A percentile compares a stretch with the other conserved stretches of the same genome.
These are phyloP conservation scores for Pemphigus obesinymphae DNA, from an alignment of 1,140 invertebrate genomes.

Conservation along the genomic window DNA sequence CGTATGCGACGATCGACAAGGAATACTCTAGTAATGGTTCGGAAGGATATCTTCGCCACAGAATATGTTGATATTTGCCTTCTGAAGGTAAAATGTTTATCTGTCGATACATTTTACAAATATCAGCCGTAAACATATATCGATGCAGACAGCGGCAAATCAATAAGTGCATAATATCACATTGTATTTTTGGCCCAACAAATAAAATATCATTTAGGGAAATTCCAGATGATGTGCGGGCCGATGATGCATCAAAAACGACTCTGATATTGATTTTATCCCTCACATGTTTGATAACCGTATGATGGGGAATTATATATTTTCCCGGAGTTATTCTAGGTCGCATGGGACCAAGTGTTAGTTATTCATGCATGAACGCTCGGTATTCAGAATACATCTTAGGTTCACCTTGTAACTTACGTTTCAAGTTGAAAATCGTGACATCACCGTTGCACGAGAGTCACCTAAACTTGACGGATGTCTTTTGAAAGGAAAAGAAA, in stretches of 20 bases:
- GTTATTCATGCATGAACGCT: too few species aligned
- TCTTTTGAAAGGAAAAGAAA: too few species aligned
- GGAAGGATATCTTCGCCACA: constrained; percentile 46
- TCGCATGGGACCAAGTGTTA: too few species aligned
- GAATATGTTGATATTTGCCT: constrained; percentile 48
- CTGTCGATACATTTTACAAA: too few species aligned
- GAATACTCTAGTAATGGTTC: constrained; percentile 41
- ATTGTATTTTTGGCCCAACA: constrained; percentile 48
- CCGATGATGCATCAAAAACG: constrained; percentile 50
- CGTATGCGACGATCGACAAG: constrained; percentile 43
- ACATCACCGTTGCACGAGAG: constrained; percentile 41
- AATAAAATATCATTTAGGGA: too few species aligned
- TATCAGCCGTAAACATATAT: too few species aligned
- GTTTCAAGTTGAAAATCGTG: constrained; percentile 45
- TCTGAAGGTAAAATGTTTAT: constrained; percentile 47
- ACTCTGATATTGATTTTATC: constrained; percentile 47
- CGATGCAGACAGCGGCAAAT: too few species aligned
- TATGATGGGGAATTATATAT: too few species aligned
- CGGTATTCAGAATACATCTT: too few species aligned
- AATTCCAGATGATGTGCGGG: constrained; percentile 45
- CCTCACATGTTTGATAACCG: too few species aligned
- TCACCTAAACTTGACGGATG: constrained; percentile 38
- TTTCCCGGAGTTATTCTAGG: too few species aligned
- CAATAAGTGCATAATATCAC: constrained; percentile 47
- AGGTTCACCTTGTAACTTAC: too few species aligned